Evolutionary conservation across 2,113 vertebrate genomes (phyloP), one percentile per base, ranked within the genome.

Genomic region (Nycticryphes semicollaris): DNA sequence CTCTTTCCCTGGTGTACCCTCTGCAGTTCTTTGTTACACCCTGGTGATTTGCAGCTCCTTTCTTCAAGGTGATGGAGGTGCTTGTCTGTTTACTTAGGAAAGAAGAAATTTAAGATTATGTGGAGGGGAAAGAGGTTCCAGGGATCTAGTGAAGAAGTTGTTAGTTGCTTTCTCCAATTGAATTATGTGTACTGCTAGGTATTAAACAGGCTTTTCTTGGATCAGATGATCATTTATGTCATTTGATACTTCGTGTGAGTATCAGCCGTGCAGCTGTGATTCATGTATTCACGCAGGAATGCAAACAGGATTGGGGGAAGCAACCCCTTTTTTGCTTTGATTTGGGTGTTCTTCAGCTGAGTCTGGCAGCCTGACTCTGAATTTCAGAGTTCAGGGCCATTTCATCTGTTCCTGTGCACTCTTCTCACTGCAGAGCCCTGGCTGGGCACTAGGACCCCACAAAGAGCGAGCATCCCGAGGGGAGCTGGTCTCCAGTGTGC

Each of bases 391-490:
- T 10, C 31, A 0, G 10, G 9, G 16, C 10, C 2, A 1, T 48
- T 39, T 39, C 18, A 4, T 30, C 17, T 41, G 51, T 35, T 54
- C 69, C 51, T 21, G n/a, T 6, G 2, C 4, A 2, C 33, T 66
- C 14, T 17, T 13, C 59, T n/a, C 3, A 5, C 43, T 4, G 2
- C 45, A 0, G 33, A 6, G 31, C 3, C 16, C 1, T 1, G 25
- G 41, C 24, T 20, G 37, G 70, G 4, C 1, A 4, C 45, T 2
- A 7, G 10, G 75, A 48, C 33, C 74, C 3, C 0, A 0, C 0
- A 8, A 33, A 48, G n/a, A 28, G 23, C 0, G 0, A 67, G 33
- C 13, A 1, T 8, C 41, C 17, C 3, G 0, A 2, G 4, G n/a
- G 31, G 19, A n/a, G 20, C 14, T 4, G 2, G 37, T 30, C 74